Evolutionary conservation across 2,113 vertebrate genomes (phyloP), one percentile per base, ranked within the genome.

Genomic region (Illadopsis cleaveri): DNA sequence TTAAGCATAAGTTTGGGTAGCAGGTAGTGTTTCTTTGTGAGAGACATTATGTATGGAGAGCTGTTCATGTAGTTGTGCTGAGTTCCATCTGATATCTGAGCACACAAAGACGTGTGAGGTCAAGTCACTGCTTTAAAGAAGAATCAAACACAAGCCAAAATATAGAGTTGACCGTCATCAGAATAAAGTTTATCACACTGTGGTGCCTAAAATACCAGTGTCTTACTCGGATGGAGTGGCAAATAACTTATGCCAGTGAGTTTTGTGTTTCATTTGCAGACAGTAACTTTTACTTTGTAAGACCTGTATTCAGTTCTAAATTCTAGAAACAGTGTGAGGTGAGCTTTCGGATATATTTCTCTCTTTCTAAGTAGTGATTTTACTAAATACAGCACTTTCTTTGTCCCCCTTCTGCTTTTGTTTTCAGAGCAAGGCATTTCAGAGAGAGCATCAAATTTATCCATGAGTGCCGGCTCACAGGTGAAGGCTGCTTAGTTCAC

Each of bases 361-460:
- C 73, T 86, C 61, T 91, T 92, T 94, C 76, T 77, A 79, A 81
- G 68, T 92, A 85, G 22, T 77, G 72, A 53, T 77, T 94, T 96
- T 90, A 94, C 54, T 96, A 94, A 95, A 88, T 53, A 28, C 76
- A 78, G n/a, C 44, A 72, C 91, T 93, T 96, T 95, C 93, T 82
- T 92, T 73, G 76, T 87, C 86, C 60, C 28, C 77, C 28, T 94
- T 88, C 92, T 90, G 75, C 47, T 95, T 92, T 51, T 94, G n/a
- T 95, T 95, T 91, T 80, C 93, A 99, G 99, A 95, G 98, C 97
- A 85, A 98, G 99, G 95, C 98, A 99, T 98, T 99, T 99, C 97
- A 99, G 99, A 98, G 98, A 99, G 93, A 99, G 99, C 90, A 99
- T 99, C 93, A 96, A 96, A 64, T 99, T 99, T 96, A 99, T 99